These are phyloP conservation scores for Spatulosminthurus flaviceps DNA, from an alignment of 2,888 invertebrate genomes.

Conservation along the genomic window DNA sequence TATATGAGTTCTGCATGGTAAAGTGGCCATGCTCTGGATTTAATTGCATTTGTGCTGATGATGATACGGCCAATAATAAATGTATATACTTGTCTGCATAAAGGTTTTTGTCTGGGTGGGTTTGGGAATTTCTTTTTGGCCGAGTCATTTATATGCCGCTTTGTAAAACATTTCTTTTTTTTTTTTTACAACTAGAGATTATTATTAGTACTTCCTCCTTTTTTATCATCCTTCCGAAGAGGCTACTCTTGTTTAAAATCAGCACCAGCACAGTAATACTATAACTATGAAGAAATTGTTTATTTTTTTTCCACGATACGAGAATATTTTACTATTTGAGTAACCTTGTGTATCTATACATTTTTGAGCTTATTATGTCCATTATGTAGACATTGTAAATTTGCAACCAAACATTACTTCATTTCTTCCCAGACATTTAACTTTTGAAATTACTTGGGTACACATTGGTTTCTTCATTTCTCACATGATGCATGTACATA, in stretches of 20 bases:
- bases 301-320: too few species aligned
- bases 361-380: too few species aligned
- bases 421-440: not conserved
- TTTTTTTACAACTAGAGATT: not conserved
- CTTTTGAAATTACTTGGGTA: too few species aligned
- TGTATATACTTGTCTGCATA: not conserved
- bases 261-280: slow-evolving; percentile 2
- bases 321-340: not conserved
- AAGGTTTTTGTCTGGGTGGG: not conserved
- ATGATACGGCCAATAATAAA: too few species aligned
- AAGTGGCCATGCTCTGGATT: slow-evolving; percentile 28
- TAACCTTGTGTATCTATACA: not conserved
- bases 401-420: not conserved
- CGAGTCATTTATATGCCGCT: slow-evolving; percentile 24
- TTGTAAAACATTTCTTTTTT: slow-evolving; percentile 1
- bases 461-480: too few species aligned
- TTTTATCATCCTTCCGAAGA: slow-evolving; percentile 12
- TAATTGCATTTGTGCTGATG: too few species aligned
- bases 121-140: slow-evolving; percentile 10
- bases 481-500: too few species aligned
- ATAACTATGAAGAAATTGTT: not conserved
- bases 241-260: not conserved
- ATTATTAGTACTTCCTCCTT: not conserved
- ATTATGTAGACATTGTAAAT: not conserved
- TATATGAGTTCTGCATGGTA: slow-evolving; percentile 41